phyloP scores from a whole-genome alignment of 2,797 vertebrate genomes.

The Takifugu ocellatus region DNA sequence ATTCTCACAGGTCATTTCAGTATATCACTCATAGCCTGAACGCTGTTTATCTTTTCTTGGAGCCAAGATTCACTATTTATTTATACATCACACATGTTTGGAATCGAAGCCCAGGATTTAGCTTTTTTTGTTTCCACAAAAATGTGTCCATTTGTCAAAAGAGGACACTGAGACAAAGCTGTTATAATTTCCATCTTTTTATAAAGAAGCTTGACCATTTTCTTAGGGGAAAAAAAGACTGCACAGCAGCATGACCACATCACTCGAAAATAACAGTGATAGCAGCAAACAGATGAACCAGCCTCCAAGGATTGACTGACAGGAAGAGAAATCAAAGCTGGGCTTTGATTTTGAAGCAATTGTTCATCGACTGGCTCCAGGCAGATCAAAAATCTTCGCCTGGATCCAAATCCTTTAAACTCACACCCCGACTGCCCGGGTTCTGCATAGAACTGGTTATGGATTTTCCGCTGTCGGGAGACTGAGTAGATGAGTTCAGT shows the following conservation, averaged over 20 bases:
- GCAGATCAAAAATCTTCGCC: slow-evolving; percentile 21
- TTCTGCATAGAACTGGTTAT: slow-evolving; percentile 38
- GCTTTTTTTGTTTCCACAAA: not conserved
- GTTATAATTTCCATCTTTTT: slow-evolving; percentile 8
- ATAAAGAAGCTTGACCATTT: slow-evolving; percentile 36
- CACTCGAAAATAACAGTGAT: slow-evolving; percentile 23
- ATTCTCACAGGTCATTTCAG: slow-evolving; percentile 30
- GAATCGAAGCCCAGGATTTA: slow-evolving; percentile 25
- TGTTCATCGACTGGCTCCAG: slow-evolving; percentile 39
- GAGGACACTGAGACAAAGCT: slow-evolving; percentile 10
- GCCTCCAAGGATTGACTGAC: slow-evolving; percentile 20
- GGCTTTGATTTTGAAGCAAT: slow-evolving; percentile 40
- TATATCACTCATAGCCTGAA: slow-evolving; percentile 26
- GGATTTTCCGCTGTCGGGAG: slow-evolving; percentile 9
- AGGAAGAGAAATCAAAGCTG: slow-evolving; percentile 24
- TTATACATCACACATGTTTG: slow-evolving; percentile 16
- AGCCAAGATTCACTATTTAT: slow-evolving; percentile 34
- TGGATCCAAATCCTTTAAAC: slow-evolving; percentile 44
- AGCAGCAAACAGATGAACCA: slow-evolving; percentile 31
- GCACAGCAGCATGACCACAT: slow-evolving; percentile 23
- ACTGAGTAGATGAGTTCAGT: slow-evolving; percentile 8
- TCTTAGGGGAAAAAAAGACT: slow-evolving; percentile 18
- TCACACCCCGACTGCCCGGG: slow-evolving; percentile 31
- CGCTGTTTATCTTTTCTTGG: slow-evolving; percentile 14
- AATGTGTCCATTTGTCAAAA: no score